A percentile compares a stretch with the other conserved stretches of the same genome.
Conservation (phyloP, 2,113 vertebrate species). For the Brachypteracias leptosomus region DNA sequence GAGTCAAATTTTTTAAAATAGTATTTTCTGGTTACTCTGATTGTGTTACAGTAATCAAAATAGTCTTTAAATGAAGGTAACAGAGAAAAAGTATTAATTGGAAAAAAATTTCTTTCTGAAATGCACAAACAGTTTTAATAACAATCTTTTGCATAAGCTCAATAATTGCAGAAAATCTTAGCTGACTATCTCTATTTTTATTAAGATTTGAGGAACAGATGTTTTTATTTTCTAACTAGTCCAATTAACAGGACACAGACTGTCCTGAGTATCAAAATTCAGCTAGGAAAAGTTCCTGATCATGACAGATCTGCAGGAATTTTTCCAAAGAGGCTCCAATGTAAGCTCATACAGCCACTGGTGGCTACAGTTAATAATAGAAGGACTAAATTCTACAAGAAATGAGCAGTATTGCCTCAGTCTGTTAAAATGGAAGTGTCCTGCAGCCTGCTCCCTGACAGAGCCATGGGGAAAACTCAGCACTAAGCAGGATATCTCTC, state of each 20-base stretch:
- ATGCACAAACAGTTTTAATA: background rate
- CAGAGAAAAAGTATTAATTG: background rate
- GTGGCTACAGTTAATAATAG: background rate
- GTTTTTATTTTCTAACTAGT: slow-evolving; percentile 24
- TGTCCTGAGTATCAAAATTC: slow-evolving; percentile 5
- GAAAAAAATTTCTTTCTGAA: background rate
- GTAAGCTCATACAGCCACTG: background rate
- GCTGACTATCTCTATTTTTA: background rate
- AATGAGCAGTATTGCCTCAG: background rate
- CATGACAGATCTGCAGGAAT: background rate
- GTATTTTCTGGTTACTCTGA: background rate
- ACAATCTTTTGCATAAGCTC: background rate
- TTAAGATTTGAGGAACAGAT: slow-evolving; percentile 22
- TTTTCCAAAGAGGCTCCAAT: background rate
- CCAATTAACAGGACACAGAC: slow-evolving; percentile 42
- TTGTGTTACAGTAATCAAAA: background rate
- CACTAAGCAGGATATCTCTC: background rate
- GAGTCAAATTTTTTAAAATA: background rate
- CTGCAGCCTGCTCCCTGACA: background rate
- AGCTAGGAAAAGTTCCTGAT: slow-evolving; percentile 5
- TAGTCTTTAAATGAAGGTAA: background rate
- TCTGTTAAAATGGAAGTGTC: background rate
- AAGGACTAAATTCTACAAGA: background rate
- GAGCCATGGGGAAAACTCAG: background rate
- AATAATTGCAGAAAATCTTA: background rate